phyloP scores from a whole-genome alignment of 2,113 vertebrate species.

The Physeter macrocephalus region DNA sequence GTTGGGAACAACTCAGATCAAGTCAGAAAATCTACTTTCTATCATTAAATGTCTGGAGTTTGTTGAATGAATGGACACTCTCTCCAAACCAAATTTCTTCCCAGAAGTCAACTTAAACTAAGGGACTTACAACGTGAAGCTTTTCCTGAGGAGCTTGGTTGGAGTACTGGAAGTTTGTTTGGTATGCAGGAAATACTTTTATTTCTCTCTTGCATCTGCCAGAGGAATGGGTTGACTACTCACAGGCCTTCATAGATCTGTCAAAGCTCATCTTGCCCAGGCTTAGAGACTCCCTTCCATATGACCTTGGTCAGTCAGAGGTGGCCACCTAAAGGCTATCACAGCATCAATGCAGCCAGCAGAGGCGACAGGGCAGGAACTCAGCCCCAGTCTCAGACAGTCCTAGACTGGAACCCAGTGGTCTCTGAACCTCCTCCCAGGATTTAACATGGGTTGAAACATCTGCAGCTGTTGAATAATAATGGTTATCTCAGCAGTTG shows the following conservation, averaged over 20 bases:
- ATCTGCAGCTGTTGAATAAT: background rate
- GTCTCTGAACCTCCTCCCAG: background rate
- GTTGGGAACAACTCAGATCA: background rate
- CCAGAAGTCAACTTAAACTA: background rate
- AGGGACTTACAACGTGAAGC: background rate
- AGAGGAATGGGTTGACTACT: background rate
- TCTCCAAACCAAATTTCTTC: background rate
- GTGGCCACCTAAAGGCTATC: background rate
- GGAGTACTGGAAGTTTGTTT: background rate
- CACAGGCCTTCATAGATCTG: background rate
- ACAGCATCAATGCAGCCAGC: background rate
- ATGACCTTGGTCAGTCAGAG: background rate
- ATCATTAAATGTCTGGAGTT: background rate
- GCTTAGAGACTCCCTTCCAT: background rate
- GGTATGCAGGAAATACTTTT: background rate
- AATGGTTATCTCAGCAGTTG: background rate
- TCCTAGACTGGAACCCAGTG: background rate
- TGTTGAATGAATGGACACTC: background rate
- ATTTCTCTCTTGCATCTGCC: background rate
- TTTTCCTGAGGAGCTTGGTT: background rate
- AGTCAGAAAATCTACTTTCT: background rate
- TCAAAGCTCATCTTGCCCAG: background rate
- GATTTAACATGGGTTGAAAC: background rate
- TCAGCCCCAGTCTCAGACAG: too few species aligned
- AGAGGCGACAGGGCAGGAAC: background rate